Base-by-base conservation (phyloP, 2,888 invertebrate genomes). In the Lasioglossum oenotherae region DNA sequence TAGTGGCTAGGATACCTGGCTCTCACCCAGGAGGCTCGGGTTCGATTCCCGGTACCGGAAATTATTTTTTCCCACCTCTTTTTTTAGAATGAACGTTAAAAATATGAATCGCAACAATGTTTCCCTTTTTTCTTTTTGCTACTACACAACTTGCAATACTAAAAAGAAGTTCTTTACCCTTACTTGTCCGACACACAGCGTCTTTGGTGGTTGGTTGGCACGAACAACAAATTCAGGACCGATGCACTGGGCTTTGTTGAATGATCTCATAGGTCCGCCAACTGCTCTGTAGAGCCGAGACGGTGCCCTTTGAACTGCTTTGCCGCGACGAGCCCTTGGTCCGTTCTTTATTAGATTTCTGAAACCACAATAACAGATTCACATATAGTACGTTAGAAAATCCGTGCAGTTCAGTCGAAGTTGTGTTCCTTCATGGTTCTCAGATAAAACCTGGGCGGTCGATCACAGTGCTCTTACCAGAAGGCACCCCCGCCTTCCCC, bases 191-290 rank as follows among this genome's bases (percentile, higher is more conserved):
- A 97, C 95, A 87, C 96, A 96, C 78, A 97, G 95, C 64, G 96
- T 95, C 93, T 97, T 97, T 27, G 96, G 96, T 49, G 97, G 96
- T 91, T 97, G 96, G 84, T 97, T 96, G 75, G 97, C 97, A 89
- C 97, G 96, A 0, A 97, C 97, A 67, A 98, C 97, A 93, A 98
- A 98, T 94, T 98, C 98, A 0, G 98, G 98, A 6, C 98, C 98
- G 75, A 96, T 95, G 91, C 96, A 96, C 41, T 94, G 95, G 12
- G 96, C 96, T 86, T 94, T 94, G 85, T 94, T 94, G 41, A 94
- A 93, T 78, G 95, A 96, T 91, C 95, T 95, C 75, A 92, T 92
- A 38, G 93, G 94, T 53, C 95, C 95, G 93, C 96, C 95, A 79
- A 96, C 96, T 64, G 97, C 96, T 92, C 96, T 96, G 91, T 97